Conservation (phyloP, 2,888 invertebrate species). For the Tipula vernalis region DNA sequence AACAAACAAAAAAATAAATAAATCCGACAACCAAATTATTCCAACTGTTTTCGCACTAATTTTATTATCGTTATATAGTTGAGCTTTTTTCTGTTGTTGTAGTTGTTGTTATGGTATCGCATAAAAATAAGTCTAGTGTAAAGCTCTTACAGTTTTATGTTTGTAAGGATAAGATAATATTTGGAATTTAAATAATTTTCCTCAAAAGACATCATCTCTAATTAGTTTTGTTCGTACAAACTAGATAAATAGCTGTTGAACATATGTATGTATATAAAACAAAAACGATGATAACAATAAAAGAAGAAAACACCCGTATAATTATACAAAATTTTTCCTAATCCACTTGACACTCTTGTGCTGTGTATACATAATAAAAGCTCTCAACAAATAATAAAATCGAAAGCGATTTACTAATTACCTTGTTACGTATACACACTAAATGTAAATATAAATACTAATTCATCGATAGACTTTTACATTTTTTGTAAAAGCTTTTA, state of each 20-base stretch:
- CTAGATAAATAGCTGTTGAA: not conserved
- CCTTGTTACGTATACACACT: not conserved
- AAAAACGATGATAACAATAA: not conserved
- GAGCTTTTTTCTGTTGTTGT: not conserved
- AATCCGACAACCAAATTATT: not conserved
- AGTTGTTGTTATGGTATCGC: not conserved
- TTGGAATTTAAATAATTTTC: not conserved
- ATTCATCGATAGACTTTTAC: not conserved
- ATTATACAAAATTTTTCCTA: not conserved
- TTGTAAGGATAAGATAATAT: not conserved
- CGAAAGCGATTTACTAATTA: not conserved
- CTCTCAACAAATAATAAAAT: not conserved
- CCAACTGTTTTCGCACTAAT: conserved; percentile 4
- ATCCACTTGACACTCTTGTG: not conserved
- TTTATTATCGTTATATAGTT: not conserved
- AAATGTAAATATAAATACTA: not conserved
- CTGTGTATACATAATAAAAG: not conserved
- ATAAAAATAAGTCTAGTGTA: not conserved
- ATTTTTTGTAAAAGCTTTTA: not conserved
- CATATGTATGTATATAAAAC: not conserved
- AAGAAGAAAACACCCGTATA: not conserved
- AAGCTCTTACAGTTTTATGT: not conserved
- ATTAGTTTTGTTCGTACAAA: not conserved
- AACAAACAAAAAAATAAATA: not conserved
- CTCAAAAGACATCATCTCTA: not conserved